Conservation (phyloP, 1,140 invertebrate species). For the Aphidius gifuensis region DNA sequence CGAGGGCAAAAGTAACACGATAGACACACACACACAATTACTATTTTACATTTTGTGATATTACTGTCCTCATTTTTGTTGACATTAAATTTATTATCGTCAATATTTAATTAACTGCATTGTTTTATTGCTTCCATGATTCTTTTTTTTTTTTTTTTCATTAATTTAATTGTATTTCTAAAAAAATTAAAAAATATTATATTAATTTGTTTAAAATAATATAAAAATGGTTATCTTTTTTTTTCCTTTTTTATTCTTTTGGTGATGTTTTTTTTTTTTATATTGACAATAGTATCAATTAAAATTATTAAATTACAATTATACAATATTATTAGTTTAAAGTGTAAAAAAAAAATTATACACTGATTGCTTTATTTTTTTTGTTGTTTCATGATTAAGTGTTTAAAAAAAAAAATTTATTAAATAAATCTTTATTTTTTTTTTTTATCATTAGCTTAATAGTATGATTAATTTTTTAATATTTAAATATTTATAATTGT, state of each 20-base stretch:
- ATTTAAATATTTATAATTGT: no score
- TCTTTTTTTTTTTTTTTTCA: conserved; percentile 18
- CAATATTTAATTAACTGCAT: conserved; percentile 10
- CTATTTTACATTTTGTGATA: neutral
- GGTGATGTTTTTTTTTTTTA: neutral
- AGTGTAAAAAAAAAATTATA: conserved; percentile 43
- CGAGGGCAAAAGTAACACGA: conserved; percentile 21
- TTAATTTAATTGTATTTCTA: conserved; percentile 20
- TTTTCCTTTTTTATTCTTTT: no score
- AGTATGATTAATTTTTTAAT: no score
- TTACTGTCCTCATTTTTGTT: neutral
- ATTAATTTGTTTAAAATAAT: no score
- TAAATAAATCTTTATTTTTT: neutral
- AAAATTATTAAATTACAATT: conserved; percentile 43
- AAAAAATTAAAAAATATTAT: no score
- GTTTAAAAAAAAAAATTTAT: no score
- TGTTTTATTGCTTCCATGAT: neutral
- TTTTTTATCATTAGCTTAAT: neutral
- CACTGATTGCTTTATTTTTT: conserved; percentile 25
- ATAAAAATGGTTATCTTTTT: no score
- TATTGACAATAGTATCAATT: conserved; percentile 27
- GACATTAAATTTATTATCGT: conserved; percentile 6
- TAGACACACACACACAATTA: conserved; percentile 6
- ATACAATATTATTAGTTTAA: conserved; percentile 35
- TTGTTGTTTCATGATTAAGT: conserved; percentile 5